Conservation (phyloP, 2,113 vertebrate species). For the Gavia stellata region DNA sequence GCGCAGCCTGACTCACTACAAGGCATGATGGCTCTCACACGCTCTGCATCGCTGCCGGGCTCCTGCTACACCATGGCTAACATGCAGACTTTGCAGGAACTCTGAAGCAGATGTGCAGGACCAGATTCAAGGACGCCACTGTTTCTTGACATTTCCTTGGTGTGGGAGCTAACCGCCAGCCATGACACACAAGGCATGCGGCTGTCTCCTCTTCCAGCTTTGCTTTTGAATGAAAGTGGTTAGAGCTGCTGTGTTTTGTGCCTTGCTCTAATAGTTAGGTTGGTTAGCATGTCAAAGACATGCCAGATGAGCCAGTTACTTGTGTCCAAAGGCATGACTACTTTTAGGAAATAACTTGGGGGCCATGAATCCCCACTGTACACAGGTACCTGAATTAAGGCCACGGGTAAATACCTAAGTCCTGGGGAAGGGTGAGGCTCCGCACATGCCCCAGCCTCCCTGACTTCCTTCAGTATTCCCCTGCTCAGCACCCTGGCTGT, state of each 20-base stretch:
- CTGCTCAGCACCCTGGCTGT: background rate
- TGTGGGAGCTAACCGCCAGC: background rate
- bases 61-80: background rate
- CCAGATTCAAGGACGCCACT: background rate
- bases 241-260: background rate
- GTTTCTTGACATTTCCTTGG: background rate
- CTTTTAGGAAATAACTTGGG: background rate
- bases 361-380: background rate
- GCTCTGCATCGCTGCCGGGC: background rate
- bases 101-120: background rate
- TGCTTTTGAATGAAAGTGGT: background rate
- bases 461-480: background rate
- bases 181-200: fast-evolving
- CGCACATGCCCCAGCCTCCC: background rate
- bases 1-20: background rate
- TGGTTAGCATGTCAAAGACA: background rate
- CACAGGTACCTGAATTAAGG: background rate
- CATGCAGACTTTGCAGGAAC: background rate
- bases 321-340: background rate
- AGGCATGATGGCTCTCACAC: background rate
- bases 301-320: background rate
- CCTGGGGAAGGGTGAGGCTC: background rate
- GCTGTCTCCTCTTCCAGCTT: background rate
- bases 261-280: background rate
- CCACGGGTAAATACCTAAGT: background rate